These are phyloP conservation scores for Andricus quercusramuli DNA, from an alignment of 2,888 invertebrate genomes.

Conservation along the genomic window DNA sequence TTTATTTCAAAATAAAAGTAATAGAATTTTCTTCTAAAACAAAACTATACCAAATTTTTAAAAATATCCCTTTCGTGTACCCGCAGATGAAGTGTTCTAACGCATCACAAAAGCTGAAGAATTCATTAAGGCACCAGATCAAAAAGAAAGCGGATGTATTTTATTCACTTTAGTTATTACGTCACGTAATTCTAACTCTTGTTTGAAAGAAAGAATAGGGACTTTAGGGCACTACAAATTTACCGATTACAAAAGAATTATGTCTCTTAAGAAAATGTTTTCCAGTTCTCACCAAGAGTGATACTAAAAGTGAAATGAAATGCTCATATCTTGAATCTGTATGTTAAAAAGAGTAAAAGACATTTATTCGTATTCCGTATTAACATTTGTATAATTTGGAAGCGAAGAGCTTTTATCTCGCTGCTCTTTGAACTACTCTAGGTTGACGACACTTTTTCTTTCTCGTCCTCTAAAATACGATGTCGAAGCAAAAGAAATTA, in stretches of 20 bases:
- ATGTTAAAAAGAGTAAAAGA: background rate
- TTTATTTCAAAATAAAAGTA: too few species aligned
- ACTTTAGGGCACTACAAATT: background rate
- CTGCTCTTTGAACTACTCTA: slow-evolving; percentile 33
- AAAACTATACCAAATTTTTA: background rate
- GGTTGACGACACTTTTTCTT: slow-evolving; percentile 25
- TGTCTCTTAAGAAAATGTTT: background rate
- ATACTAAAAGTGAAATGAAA: background rate
- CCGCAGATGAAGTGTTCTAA: background rate
- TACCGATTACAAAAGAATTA: slow-evolving; percentile 2
- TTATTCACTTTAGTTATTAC: slow-evolving; percentile 36
- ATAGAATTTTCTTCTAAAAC: too few species aligned
- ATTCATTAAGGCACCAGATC: background rate
- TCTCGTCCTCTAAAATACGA: background rate
- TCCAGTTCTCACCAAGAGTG: background rate
- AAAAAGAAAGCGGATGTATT: slow-evolving; percentile 24
- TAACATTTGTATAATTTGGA: slow-evolving; percentile 4
- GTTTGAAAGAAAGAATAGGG: slow-evolving; percentile 1
- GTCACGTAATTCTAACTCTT: slow-evolving; percentile 8
- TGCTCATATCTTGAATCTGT: background rate
- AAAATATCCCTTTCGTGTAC: background rate
- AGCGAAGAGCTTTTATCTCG: slow-evolving; percentile 6
- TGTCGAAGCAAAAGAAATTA: slow-evolving; percentile 23
- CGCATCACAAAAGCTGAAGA: background rate
- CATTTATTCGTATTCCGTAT: slow-evolving; percentile 1